These are phyloP conservation scores for Myotis lucifugus DNA, from an alignment of 2,113 vertebrate genomes.

Conservation along the genomic window DNA sequence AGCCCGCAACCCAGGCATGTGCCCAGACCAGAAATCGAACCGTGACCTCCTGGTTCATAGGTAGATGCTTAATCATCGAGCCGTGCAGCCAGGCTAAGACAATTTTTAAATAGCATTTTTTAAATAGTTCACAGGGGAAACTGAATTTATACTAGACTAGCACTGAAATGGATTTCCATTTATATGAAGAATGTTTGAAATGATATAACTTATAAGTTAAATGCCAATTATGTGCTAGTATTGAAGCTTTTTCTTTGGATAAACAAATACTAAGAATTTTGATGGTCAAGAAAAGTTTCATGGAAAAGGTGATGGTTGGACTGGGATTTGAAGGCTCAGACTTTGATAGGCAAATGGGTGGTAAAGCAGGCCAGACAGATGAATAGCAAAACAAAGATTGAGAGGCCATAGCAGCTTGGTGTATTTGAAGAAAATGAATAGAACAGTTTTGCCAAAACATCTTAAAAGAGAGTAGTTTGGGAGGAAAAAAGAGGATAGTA, in stretches of 20 bases:
- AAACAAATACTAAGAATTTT: conserved; percentile 20
- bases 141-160: neutral
- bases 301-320: neutral
- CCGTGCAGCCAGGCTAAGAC: neutral
- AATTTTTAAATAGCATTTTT: conserved; percentile 15
- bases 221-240: neutral
- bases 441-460: neutral
- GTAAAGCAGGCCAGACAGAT: neutral
- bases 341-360: neutral
- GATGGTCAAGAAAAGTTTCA: neutral
- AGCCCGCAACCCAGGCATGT: too few relatives aligned
- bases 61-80: too few relatives aligned
- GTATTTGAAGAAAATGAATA: neutral
- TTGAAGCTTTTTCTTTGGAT: conserved; percentile 15
- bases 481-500: neutral
- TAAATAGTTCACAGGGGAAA: neutral
- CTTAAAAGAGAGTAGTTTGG: neutral
- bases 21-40: too few relatives aligned
- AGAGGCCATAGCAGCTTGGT: neutral
- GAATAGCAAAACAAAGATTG: neutral
- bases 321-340: conserved; percentile 13
- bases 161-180: neutral
- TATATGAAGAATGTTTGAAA: conserved; percentile 11
- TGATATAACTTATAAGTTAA: neutral
- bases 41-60: too few relatives aligned